Evolutionary conservation across 2,797 vertebrate genomes (phyloP).

Genomic region (Aphelocoma californica): DNA sequence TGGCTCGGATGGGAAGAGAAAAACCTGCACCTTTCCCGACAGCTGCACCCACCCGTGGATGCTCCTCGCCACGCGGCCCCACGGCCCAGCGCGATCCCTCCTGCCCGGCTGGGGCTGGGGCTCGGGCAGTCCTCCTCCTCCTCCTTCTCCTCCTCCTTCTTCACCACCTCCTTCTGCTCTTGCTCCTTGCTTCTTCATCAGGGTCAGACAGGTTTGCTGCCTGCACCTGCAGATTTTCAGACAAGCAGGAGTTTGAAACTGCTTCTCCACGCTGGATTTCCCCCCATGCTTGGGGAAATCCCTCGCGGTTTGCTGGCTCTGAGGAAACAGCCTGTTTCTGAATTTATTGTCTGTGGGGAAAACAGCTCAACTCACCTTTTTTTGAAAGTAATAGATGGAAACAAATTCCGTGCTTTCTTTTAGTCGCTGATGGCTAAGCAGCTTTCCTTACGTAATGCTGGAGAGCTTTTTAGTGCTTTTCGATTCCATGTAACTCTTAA

Average conservation of each 20-base stretch:
- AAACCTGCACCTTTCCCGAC: fast-evolving
- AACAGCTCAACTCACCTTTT: neutral
- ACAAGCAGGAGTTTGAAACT: neutral
- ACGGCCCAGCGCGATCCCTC: neutral
- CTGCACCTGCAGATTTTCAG: neutral
- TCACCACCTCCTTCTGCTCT: neutral
- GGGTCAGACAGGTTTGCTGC: neutral
- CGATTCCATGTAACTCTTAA: fast-evolving
- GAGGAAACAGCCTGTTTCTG: neutral
- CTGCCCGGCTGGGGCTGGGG: neutral
- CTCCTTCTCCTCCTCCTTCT: neutral
- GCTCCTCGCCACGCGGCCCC: neutral
- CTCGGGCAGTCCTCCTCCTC: neutral
- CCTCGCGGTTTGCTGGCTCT: neutral
- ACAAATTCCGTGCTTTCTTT: neutral
- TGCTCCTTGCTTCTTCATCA: neutral
- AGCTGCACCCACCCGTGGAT: neutral
- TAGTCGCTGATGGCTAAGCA: neutral
- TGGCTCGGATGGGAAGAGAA: neutral
- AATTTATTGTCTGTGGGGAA: neutral
- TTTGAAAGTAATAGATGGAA: neutral
- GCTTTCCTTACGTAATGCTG: neutral
- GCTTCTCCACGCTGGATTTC: neutral
- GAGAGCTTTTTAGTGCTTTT: neutral
- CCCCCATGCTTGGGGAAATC: neutral